Conservation (phyloP, 1,140 invertebrate species). For the Calycopis cecrops region DNA sequence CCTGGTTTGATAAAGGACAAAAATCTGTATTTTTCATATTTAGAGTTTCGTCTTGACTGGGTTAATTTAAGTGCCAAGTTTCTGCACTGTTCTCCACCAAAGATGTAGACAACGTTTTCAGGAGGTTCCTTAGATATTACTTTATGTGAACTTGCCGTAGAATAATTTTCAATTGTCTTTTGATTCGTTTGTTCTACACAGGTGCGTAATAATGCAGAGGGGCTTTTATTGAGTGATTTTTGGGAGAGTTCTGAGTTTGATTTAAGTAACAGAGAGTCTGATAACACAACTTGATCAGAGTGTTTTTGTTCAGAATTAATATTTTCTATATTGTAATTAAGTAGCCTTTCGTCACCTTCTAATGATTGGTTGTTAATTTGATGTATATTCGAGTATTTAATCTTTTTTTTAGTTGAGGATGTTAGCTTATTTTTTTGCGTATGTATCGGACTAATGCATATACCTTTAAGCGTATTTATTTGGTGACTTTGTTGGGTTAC, state of each 20-base stretch:
- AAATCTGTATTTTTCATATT: neutral
- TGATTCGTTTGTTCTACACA: too few relatives aligned
- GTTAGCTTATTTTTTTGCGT: neutral
- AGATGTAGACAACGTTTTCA: neutral
- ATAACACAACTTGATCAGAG: too few relatives aligned
- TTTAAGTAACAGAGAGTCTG: too few relatives aligned
- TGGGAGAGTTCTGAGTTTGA: too few relatives aligned
- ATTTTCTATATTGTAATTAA: too few relatives aligned
- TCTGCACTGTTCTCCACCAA: neutral
- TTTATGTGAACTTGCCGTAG: too few relatives aligned
- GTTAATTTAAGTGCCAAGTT: neutral
- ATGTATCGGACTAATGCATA: constrained; percentile 5
- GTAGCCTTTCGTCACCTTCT: too few relatives aligned
- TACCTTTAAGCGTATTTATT: constrained; percentile 1
- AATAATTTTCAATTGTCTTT: too few relatives aligned
- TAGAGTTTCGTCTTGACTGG: neutral
- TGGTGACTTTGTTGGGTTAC: neutral
- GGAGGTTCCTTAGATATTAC: neutral
- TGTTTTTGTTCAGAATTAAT: too few relatives aligned
- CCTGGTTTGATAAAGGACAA: neutral
- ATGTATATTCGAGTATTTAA: neutral
- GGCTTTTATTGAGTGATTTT: too few relatives aligned
- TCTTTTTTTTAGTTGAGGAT: neutral
- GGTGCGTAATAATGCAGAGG: too few relatives aligned
- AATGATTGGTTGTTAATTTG: too few relatives aligned